Percentiles rank a stretch among this genome's conserved stretches.
These are phyloP conservation scores for Frankliniella fusca DNA, from an alignment of 2,888 invertebrate genomes.

Conservation along the genomic window DNA sequence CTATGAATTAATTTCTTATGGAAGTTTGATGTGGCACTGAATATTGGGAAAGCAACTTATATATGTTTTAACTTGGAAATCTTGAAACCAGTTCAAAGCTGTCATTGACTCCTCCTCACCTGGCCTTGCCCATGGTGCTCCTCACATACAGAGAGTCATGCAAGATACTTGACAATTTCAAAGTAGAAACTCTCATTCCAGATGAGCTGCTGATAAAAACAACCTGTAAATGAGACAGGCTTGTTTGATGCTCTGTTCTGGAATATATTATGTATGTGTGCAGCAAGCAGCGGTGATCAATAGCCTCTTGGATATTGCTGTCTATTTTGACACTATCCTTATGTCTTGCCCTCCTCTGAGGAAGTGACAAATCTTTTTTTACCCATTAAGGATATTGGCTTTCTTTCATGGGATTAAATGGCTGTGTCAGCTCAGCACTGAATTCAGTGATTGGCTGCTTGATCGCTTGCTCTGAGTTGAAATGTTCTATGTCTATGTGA, in stretches of 20 bases:
- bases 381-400: background rate
- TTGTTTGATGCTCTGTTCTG: background rate
- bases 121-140: background rate
- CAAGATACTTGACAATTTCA: background rate
- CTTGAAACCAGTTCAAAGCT: background rate
- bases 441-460: background rate
- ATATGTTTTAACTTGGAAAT: background rate
- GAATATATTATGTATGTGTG: background rate
- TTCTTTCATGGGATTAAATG: background rate
- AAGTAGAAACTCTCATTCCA: background rate
- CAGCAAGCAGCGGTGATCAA: background rate
- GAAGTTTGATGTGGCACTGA: background rate
- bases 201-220: background rate
- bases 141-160: background rate
- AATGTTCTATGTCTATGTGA: constrained; percentile 2
- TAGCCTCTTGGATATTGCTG: background rate
- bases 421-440: background rate
- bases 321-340: background rate
- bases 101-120: background rate
- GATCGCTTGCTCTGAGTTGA: constrained; percentile 14
- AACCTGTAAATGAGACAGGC: background rate
- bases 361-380: background rate
- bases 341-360: constrained; percentile 5
- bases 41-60: background rate
- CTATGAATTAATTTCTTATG: background rate